These are phyloP conservation scores for Zaprionus vittiger DNA, from an alignment of 1,140 invertebrate species.

Conservation along the genomic window DNA sequence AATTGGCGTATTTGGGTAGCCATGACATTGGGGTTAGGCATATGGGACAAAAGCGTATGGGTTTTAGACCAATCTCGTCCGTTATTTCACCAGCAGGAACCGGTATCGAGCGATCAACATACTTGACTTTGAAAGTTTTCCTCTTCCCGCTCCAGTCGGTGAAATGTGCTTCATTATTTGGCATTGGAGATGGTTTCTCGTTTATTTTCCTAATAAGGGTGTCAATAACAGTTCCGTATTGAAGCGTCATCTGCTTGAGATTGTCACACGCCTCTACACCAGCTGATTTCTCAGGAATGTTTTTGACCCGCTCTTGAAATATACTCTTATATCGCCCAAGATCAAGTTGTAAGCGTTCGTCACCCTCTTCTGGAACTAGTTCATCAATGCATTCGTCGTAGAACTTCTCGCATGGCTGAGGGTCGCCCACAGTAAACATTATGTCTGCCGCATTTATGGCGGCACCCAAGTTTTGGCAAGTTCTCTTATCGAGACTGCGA, in stretches of 20 bases:
- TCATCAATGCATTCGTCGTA: constrained; percentile 18
- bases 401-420: constrained; percentile 6
- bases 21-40: constrained; percentile 58
- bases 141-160: constrained; percentile 20
- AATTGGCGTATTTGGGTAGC: constrained; percentile 53
- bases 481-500: not conserved
- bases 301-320: not conserved
- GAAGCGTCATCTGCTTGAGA: constrained; percentile 11
- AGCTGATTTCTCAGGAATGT: not conserved
- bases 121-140: not conserved
- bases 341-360: constrained; percentile 49
- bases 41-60: constrained; percentile 63
- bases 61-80: constrained; percentile 34
- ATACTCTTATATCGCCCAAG: constrained; percentile 43
- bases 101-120: constrained; percentile 27
- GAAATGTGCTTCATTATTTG: not conserved
- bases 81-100: constrained; percentile 30
- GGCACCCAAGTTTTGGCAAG: constrained; percentile 20
- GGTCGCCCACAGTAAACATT: constrained; percentile 50
- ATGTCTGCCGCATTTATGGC: constrained; percentile 48
- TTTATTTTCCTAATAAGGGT: constrained; percentile 11
- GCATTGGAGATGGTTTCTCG: not conserved
- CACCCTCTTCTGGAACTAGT: constrained; percentile 33
- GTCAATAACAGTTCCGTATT: constrained; percentile 26
- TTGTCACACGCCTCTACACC: not conserved